Conservation (phyloP, 1,140 invertebrate genomes). For the Zaprionus inermis region DNA sequence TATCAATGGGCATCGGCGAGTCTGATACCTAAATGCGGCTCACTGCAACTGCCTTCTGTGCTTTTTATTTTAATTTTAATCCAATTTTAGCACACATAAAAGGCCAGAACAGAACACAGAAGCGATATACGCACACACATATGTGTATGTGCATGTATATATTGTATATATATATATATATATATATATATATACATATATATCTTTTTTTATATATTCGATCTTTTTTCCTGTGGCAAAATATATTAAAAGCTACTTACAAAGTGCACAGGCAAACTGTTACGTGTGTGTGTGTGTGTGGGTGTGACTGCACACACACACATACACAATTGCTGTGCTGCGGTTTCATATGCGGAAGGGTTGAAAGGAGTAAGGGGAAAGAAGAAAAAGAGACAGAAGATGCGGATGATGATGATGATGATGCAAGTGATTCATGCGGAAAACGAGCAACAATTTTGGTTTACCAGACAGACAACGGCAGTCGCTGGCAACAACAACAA, state of each 20-base stretch:
- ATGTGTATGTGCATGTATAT: not conserved
- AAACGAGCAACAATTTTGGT: conserved; percentile 82
- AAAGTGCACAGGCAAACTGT: conserved; percentile 74
- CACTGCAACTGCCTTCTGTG: not conserved
- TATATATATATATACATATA: conserved; percentile 29
- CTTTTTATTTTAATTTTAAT: conserved; percentile 69
- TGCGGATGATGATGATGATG: conserved; percentile 61
- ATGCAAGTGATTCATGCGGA: conserved; percentile 81
- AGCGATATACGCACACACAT: conserved; percentile 6
- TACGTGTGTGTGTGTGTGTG: conserved; percentile 34
- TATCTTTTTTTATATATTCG: conserved; percentile 28
- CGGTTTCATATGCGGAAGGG: conserved; percentile 50
- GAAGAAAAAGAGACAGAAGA: conserved; percentile 4
- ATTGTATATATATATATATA: conserved; percentile 11
- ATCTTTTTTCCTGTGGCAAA: conserved; percentile 66
- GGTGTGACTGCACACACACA: conserved; percentile 23
- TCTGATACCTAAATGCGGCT: not conserved
- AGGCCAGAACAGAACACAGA: not conserved
- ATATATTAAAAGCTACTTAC: conserved; percentile 83
- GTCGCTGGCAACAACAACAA: conserved; percentile 43
- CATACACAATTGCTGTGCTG: conserved; percentile 68
- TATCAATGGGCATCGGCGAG: not conserved
- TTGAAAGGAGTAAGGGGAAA: conserved; percentile 17
- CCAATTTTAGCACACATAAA: conserved; percentile 64
- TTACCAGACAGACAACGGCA: conserved; percentile 78